A percentile compares a stretch with the other conserved stretches of the same genome.
phyloP scores from a whole-genome alignment of 2,797 vertebrate genomes.

The Mareca strepera region DNA sequence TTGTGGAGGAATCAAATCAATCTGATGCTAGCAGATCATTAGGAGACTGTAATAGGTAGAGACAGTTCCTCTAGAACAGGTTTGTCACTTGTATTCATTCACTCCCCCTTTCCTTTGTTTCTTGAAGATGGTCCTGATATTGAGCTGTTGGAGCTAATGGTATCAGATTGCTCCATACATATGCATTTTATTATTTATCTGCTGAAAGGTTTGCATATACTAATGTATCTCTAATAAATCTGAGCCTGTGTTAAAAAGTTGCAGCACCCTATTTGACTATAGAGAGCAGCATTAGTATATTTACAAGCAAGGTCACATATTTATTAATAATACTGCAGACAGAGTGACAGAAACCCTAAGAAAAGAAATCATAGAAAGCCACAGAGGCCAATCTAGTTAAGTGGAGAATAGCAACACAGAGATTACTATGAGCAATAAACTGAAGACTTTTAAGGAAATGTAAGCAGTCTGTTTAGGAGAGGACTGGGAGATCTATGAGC shows the following conservation, averaged over 20 bases:
- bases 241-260: background rate
- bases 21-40: background rate
- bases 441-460: conserved; percentile 12
- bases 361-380: conserved; percentile 29
- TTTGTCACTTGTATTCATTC: background rate
- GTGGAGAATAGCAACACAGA: background rate
- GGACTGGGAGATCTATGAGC: conserved; percentile 30
- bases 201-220: background rate
- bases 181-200: background rate
- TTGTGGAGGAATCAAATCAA: background rate
- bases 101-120: background rate
- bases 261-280: background rate
- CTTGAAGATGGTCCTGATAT: background rate
- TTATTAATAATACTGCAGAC: background rate
- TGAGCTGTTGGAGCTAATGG: background rate
- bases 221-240: background rate
- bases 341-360: conserved; percentile 36
- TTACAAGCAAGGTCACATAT: background rate
- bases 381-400: conserved; percentile 25
- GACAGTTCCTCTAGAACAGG: background rate
- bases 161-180: background rate
- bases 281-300: background rate
- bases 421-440: conserved; percentile 22
- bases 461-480: conserved; percentile 42
- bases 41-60: background rate